Conservation (phyloP, 2,888 invertebrate genomes). For the Pseudococcus jackbeardsleyi region DNA sequence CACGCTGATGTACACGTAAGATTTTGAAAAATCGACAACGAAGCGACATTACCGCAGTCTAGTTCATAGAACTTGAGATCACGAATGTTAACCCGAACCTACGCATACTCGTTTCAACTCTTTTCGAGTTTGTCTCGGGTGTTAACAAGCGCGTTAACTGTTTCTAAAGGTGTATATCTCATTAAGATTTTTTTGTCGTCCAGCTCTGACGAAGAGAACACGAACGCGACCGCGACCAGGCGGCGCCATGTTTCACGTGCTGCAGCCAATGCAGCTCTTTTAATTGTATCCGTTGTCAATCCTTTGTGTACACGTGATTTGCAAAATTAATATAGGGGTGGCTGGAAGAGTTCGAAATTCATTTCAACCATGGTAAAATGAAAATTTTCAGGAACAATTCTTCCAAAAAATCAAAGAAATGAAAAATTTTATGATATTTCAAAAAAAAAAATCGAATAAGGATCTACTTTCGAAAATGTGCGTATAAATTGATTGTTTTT, state of each 20-base stretch:
- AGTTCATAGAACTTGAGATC: neutral
- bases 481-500: neutral
- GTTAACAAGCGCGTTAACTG: constrained; percentile 29
- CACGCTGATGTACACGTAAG: neutral
- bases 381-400: no score
- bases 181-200: constrained; percentile 35
- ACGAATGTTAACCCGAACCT: constrained; percentile 19
- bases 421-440: no score
- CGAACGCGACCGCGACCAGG: neutral
- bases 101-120: neutral
- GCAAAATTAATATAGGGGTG: neutral
- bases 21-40: constrained; percentile 27
- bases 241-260: constrained; percentile 18
- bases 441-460: no score
- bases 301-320: neutral
- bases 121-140: constrained; percentile 5
- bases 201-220: neutral
- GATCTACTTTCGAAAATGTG: no score
- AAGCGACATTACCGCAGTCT: constrained; percentile 21
- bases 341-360: no score
- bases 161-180: constrained; percentile 31
- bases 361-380: no score
- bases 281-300: neutral
- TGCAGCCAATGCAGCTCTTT: neutral
- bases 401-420: no score